Evolutionary conservation across 2,888 invertebrate genomes (phyloP), one percentile per base, ranked within the genome.

Genomic region (Hirudinaria manillensis): DNA sequence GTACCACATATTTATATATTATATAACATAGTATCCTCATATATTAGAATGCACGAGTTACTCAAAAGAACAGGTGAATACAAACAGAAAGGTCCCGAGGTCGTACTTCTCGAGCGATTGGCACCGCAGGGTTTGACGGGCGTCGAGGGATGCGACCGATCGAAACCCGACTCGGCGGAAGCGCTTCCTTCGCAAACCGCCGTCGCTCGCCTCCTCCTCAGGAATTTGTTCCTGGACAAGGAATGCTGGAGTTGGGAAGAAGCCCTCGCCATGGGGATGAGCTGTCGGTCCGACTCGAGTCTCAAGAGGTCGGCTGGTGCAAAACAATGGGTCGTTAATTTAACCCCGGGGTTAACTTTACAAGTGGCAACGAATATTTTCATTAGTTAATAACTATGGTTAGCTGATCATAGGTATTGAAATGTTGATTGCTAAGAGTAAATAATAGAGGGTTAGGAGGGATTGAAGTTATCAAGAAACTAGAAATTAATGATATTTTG

Each of bases 251-350:
- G 36, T 36, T n/a, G 55, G 34, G 38, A 56, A n/a, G 73, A 34
- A 2, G 73, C 36, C 16, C n/a, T 34, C 36, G 34, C 16, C 21
- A 56, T 36, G 27, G 29, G 34, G 16, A 73, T 10, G 61, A 73
- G n/a, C 7, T 65, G 65, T 2, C 73, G 61, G 34, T 73, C 73
- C 2, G 73, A 73, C 45, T 73, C 73, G n/a, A 73, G 65, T 65
- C 73, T 2, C n/a, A 73, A 32, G n/a, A 73, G 73, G 65, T 73
- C 73, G 16, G 61, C 73, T 73, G 73, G 53, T 73, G 55, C 16
- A 56, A 21, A 27, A 7, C n/a, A 56, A 27, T 56, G 3, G 6
- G 3, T 24, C 56, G 6, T 56, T 27, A 56, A 56, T 56, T 7
- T 24, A 56, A 56, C 56, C 4, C 3, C 4, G 3, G 13, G 16